phyloP scores from a whole-genome alignment of 1,140 invertebrate species.

The Tetranychus cinnabarinus region DNA sequence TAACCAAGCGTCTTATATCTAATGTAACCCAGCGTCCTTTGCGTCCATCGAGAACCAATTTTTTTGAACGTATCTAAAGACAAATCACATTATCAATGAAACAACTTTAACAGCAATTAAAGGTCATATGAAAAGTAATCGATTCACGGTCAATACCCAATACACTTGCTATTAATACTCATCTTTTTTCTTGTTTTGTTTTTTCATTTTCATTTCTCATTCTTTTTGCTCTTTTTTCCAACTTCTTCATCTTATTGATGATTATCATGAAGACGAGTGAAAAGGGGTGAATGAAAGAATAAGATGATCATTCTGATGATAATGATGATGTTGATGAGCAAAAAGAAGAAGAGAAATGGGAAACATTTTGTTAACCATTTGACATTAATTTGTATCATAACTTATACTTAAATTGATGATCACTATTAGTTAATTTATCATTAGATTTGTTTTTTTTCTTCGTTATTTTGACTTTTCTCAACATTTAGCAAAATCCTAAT shows the following conservation, averaged over 20 bases:
- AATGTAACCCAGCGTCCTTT: conserved; percentile 41
- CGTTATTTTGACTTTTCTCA: too few species aligned
- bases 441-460: too few species aligned
- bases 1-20: conserved; percentile 45
- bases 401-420: too few species aligned
- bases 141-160: background rate
- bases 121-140: background rate
- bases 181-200: too few species aligned
- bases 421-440: too few species aligned
- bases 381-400: background rate
- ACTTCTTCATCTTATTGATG: too few species aligned
- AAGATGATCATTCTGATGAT: background rate
- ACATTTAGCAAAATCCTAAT: too few species aligned
- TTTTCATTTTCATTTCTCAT: too few species aligned
- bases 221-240: too few species aligned
- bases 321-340: background rate
- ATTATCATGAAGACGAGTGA: too few species aligned
- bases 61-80: background rate
- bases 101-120: background rate
- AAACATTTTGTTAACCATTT: background rate
- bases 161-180: too few species aligned
- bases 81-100: background rate
- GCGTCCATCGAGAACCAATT: conserved; percentile 7
- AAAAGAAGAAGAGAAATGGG: background rate
- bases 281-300: background rate